These are phyloP conservation scores for Asobara japonica DNA, from an alignment of 1,140 invertebrate genomes.

Conservation along the genomic window DNA sequence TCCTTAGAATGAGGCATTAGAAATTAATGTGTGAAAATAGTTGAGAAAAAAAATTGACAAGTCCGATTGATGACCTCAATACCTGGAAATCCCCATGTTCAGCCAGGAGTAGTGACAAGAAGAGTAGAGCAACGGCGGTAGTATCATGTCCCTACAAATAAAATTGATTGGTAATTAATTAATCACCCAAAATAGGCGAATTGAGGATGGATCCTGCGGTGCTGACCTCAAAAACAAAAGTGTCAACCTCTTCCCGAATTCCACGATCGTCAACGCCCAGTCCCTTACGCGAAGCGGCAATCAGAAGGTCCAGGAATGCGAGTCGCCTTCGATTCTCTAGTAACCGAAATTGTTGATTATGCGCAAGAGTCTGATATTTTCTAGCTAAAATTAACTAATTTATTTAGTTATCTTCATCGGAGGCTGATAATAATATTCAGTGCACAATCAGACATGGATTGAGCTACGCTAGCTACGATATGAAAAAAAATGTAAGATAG, in stretches of 20 bases:
- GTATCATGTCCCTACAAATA: slow-evolving; percentile 75
- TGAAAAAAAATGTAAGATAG: too few species aligned
- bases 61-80: background rate
- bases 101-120: slow-evolving; percentile 72
- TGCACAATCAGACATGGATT: too few species aligned
- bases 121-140: slow-evolving; percentile 72
- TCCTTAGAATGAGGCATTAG: too few species aligned
- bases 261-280: slow-evolving; percentile 69
- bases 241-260: slow-evolving; percentile 84
- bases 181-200: too few species aligned
- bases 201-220: too few species aligned
- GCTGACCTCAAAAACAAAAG: slow-evolving; percentile 82
- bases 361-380: too few species aligned
- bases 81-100: slow-evolving; percentile 73
- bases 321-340: slow-evolving; percentile 47
- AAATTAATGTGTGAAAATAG: background rate
- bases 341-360: background rate
- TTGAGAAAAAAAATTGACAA: background rate
- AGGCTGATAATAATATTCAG: too few species aligned
- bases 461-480: too few species aligned
- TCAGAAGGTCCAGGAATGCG: slow-evolving; percentile 83
- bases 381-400: too few species aligned
- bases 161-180: too few species aligned
- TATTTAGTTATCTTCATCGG: too few species aligned
- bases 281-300: slow-evolving; percentile 69